Conservation (phyloP, 2,113 vertebrate species). For the Chaenocephalus aceratus region DNA sequence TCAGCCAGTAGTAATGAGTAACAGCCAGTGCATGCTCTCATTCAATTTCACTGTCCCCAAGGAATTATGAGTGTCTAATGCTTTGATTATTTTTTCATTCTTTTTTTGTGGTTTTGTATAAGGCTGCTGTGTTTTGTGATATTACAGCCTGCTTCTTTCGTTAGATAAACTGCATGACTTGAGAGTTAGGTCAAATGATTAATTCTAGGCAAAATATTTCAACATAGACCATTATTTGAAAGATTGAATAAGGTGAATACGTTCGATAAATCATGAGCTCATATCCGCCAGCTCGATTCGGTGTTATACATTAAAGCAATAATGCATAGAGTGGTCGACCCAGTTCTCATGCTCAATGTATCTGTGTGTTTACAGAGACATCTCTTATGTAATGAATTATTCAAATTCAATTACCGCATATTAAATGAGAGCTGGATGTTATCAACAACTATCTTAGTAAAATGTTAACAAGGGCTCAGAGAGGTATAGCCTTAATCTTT, state of each 20-base stretch:
- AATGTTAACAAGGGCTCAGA: constrained; percentile 46
- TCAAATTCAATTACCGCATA: constrained; percentile 62
- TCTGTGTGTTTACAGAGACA: constrained; percentile 46
- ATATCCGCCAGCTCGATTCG: constrained; percentile 21
- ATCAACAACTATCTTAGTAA: constrained; percentile 33
- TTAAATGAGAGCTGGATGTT: constrained; percentile 51
- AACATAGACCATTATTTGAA: neutral
- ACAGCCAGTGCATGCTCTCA: constrained; percentile 77
- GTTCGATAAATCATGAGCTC: constrained; percentile 19
- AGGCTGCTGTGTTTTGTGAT: constrained; percentile 27
- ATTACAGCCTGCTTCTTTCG: constrained; percentile 37
- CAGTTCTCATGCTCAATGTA: constrained; percentile 32
- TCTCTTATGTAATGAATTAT: constrained; percentile 59
- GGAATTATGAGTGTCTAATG: constrained; percentile 69
- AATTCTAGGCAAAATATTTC: constrained; percentile 35
- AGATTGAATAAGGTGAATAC: no score
- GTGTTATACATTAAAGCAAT: constrained; percentile 28
- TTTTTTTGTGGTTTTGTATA: constrained; percentile 45
- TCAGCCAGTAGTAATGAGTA: constrained; percentile 77
- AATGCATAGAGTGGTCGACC: constrained; percentile 25
- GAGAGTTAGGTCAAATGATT: constrained; percentile 43
- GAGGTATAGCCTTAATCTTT: constrained; percentile 16
- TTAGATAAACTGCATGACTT: constrained; percentile 59
- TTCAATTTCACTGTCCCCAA: constrained; percentile 76
- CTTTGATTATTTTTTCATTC: constrained; percentile 52